These are phyloP conservation scores for Bursaphelenchus okinawaensis DNA, from an alignment of 2,888 invertebrate genomes.

Conservation along the genomic window DNA sequence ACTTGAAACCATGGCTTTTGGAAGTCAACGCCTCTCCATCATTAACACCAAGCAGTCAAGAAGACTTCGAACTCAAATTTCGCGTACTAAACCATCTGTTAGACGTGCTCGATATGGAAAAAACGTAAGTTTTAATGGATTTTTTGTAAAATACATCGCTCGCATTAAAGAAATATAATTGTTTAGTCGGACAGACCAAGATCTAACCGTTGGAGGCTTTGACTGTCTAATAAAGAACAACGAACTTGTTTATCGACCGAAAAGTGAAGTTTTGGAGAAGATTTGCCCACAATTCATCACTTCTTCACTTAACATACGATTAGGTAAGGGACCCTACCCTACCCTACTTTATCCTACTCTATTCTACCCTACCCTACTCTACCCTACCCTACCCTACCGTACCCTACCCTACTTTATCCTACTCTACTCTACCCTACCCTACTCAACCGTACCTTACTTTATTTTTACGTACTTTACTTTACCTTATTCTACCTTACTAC, in stretches of 20 bases:
- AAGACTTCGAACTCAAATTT: constrained; percentile 65
- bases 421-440: too few relatives aligned
- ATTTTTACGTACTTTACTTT: too few relatives aligned
- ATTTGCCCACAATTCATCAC: constrained; percentile 23
- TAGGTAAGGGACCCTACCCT: constrained; percentile 21
- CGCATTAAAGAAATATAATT: constrained; percentile 3
- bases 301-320: constrained; percentile 32
- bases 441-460: too few relatives aligned
- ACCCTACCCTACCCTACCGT: too few relatives aligned
- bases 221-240: constrained; percentile 65
- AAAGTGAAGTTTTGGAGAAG: constrained; percentile 16
- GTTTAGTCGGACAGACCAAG: constrained; percentile 62
- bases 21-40: constrained; percentile 65
- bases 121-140: constrained; percentile 44
- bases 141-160: constrained; percentile 5
- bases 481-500: too few relatives aligned
- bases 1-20: constrained; percentile 63
- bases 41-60: constrained; percentile 64
- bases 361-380: too few relatives aligned
- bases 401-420: too few relatives aligned
- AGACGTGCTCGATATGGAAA: constrained; percentile 65
- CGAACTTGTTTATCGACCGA: constrained; percentile 31
- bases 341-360: neutral
- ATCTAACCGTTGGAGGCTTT: constrained; percentile 65
- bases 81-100: constrained; percentile 65